Evolutionary conservation across 2,888 invertebrate genomes (phyloP).

Genomic region (Dynastes grantii): DNA sequence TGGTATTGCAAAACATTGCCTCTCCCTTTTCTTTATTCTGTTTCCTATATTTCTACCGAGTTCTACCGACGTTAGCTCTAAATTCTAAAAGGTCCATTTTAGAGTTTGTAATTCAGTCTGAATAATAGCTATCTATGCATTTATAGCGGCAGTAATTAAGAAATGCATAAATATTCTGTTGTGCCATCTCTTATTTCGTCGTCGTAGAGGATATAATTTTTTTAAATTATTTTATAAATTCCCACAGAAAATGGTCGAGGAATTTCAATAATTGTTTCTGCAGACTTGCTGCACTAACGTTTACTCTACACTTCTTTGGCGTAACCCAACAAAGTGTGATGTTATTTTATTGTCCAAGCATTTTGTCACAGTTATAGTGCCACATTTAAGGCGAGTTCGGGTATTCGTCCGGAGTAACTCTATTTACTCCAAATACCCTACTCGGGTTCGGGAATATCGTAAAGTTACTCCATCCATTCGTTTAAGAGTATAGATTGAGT

Average conservation of each 20-base stretch:
- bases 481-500: no score
- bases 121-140: neutral
- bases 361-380: neutral
- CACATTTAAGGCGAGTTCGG: neutral
- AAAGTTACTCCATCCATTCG: no score
- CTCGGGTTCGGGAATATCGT: no score
- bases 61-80: neutral
- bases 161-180: neutral
- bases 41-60: neutral
- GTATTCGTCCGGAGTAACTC: no score
- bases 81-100: neutral
- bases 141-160: neutral
- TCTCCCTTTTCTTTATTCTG: neutral
- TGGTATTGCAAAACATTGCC: neutral
- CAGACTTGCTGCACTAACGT: neutral
- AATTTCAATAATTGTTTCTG: neutral
- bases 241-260: neutral
- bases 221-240: neutral
- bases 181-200: neutral
- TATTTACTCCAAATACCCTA: no score
- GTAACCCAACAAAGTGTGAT: no score
- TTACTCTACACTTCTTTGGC: neutral
- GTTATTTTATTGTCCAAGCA: neutral
- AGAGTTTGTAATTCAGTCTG: neutral
- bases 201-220: neutral